Conservation (phyloP, 2,797 vertebrate species). For the Poliocrania exsul region DNA sequence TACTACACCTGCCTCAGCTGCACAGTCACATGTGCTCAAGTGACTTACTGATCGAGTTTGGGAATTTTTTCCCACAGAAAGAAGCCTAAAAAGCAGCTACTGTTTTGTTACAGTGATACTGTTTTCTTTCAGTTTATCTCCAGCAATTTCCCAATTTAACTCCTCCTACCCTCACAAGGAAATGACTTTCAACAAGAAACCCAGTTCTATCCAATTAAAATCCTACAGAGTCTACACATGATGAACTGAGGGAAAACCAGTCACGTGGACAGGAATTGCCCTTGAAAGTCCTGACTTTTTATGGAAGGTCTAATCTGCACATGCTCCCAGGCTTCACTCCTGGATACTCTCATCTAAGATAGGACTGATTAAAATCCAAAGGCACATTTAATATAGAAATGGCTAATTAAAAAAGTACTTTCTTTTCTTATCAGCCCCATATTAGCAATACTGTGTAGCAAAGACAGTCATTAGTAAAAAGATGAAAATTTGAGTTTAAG, state of each 20-base stretch:
- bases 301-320: background rate
- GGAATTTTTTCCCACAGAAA: background rate
- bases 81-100: background rate
- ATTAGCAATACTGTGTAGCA: background rate
- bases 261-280: background rate
- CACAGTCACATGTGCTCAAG: background rate
- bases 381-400: background rate
- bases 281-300: background rate
- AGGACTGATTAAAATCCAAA: background rate
- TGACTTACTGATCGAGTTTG: background rate
- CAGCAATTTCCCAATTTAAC: background rate
- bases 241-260: background rate
- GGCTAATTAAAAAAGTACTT: background rate
- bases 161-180: background rate
- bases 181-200: background rate
- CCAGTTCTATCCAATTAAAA: background rate
- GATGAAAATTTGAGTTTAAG: background rate
- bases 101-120: background rate
- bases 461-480: background rate
- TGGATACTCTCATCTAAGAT: background rate
- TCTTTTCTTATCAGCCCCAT: background rate
- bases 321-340: background rate
- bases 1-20: background rate
- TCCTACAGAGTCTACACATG: background rate
- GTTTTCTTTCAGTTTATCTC: background rate